Base-by-base conservation (phyloP, 2,888 invertebrate species). In the Dilophus febrilis region DNA sequence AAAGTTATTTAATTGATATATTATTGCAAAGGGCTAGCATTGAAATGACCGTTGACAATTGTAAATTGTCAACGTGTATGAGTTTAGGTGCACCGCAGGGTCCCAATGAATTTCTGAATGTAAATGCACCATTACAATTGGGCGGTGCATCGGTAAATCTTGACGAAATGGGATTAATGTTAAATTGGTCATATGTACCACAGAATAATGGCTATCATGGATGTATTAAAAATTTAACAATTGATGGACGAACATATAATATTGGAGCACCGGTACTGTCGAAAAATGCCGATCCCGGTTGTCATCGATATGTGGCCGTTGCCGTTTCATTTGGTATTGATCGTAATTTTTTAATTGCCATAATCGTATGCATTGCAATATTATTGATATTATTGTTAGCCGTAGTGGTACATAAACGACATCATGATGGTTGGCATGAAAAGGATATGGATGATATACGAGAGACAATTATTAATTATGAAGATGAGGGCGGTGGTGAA, bases 401-500 rank as follows among this genome's bases (percentile, higher is more conserved):
- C 3, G 87, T 87, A 18, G 85, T 88, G 1, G 84, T 92, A n/a
- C 84, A 90, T 50, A 79, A 87, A 49, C 70, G 82, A 33, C 74
- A 87, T 48, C 82, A 86, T 42, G 84, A 85, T 51, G 84, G 84
- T 41, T 77, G 86, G 67, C 80, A 83, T 32, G 83, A 83, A 55
- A 88, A 88, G 55, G 90, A 94, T 51, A 78, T 91, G 48, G 94
- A 97, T 53, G 94, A 97, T 55, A 91, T 94, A 27, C 70, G 95
- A 43, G 97, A 97, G 60, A 98, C 91, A 52, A 92, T 98, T 45
- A 88, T 97, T 50, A 88, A 90, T 50, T 97, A 98, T 55, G 90
- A 92, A 55, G 95, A 97, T 53, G 97, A 98, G 61, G 97, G 97
- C 13, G 95, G 95, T 56, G 97, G 97, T 56, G 91, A 98, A 59